These are phyloP conservation scores for Hippocampus barbouri DNA, from an alignment of 2,113 vertebrate genomes.

Conservation along the genomic window DNA sequence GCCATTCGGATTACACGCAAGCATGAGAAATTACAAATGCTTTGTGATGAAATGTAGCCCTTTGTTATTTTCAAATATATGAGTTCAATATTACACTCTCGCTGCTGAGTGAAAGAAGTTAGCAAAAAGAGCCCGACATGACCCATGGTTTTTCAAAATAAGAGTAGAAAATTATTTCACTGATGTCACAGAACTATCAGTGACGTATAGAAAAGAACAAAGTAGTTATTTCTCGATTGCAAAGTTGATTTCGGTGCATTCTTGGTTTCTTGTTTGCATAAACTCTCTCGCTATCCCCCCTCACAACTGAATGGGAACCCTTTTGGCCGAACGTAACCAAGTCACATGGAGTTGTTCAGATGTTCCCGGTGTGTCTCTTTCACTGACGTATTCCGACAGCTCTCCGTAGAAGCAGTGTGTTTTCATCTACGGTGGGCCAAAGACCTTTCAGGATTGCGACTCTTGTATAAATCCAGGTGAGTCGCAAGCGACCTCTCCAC, in stretches of 20 bases:
- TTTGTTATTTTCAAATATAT: too few species aligned
- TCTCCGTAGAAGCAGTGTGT: constrained; percentile 25
- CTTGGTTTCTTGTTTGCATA: neutral
- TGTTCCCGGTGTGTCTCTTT: constrained; percentile 6
- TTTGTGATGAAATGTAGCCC: too few species aligned
- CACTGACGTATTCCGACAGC: constrained; percentile 12
- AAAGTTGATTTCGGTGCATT: neutral
- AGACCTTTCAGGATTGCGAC: constrained; percentile 18
- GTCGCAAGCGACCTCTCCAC: constrained; percentile 56
- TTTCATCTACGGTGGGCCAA: constrained; percentile 24
- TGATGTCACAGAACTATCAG: too few species aligned
- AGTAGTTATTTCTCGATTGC: too few species aligned
- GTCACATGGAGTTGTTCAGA: constrained; percentile 39
- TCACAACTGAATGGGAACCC: constrained; percentile 11
- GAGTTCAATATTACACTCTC: too few species aligned
- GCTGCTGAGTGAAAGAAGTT: too few species aligned
- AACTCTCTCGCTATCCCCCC: neutral
- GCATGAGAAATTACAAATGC: neutral
- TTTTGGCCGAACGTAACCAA: constrained; percentile 23
- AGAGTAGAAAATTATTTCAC: too few species aligned
- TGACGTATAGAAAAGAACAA: too few species aligned
- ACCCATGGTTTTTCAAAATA: too few species aligned
- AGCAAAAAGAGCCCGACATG: too few species aligned
- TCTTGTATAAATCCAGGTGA: constrained; percentile 30
- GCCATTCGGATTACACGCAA: neutral